Evolutionary conservation across 1,140 invertebrate species (phyloP).

Genomic region (Meloidogyne floridensis): DNA sequence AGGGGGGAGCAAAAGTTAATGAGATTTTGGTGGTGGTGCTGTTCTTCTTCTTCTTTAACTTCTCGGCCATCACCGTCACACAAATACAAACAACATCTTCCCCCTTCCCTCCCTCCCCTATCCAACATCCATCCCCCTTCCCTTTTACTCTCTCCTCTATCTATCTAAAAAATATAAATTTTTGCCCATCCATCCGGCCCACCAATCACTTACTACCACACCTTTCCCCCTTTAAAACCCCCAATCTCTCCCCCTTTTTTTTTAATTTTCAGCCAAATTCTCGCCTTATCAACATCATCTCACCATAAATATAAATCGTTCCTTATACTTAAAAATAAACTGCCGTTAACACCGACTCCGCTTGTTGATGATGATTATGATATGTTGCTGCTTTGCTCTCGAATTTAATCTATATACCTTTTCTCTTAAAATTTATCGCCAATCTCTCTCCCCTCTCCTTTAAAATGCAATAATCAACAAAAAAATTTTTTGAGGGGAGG

Average conservation of each 20-base stretch:
- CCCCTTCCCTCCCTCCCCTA: no score
- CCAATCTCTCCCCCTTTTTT: neutral
- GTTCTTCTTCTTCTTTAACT: neutral
- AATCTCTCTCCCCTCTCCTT: neutral
- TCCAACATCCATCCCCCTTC: neutral
- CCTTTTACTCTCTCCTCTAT: neutral
- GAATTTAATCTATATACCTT: no score
- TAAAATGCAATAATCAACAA: neutral
- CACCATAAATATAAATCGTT: neutral
- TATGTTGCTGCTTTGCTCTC: neutral
- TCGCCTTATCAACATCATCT: conserved; percentile 2
- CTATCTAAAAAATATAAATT: neutral
- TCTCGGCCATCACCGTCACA: neutral
- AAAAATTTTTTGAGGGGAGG: neutral
- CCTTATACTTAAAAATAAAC: no score
- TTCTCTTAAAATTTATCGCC: no score
- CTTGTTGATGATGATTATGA: no score
- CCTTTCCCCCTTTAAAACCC: neutral
- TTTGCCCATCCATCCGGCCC: neutral
- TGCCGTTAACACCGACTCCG: no score
- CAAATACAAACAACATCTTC: neutral
- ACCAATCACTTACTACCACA: neutral
- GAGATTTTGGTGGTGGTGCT: conserved; percentile 8
- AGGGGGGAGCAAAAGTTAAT: conserved; percentile 24
- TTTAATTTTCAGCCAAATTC: conserved; percentile 9